Conservation (phyloP, 2,797 vertebrate genomes). For the Myoxocephalus aenaeus region DNA sequence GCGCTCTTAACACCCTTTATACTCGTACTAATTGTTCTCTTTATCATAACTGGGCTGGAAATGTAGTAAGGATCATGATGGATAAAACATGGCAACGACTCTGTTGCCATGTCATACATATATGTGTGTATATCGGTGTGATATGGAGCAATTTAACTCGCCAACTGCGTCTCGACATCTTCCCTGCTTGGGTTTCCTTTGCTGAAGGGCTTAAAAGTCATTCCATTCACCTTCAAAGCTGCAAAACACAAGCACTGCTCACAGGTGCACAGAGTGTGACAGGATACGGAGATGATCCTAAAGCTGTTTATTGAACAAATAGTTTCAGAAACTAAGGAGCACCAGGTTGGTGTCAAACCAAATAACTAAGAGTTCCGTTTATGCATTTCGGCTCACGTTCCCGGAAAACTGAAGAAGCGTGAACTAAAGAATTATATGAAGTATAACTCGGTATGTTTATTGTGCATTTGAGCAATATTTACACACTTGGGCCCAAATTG, state of each 20-base stretch:
- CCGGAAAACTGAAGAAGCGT: neutral
- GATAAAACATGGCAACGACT: neutral
- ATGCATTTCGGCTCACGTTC: neutral
- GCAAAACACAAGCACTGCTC: neutral
- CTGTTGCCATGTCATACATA: neutral
- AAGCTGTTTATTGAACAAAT: neutral
- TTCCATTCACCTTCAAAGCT: neutral
- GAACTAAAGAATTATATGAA: neutral
- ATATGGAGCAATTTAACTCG: neutral
- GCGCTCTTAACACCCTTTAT: neutral
- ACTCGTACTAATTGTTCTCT: constrained; percentile 1
- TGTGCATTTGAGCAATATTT: neutral
- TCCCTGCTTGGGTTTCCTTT: neutral
- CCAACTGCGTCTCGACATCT: neutral
- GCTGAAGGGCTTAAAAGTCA: neutral
- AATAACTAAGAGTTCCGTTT: neutral
- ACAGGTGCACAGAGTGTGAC: constrained; percentile 3
- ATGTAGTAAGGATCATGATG: neutral
- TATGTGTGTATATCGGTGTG: neutral
- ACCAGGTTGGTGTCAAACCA: neutral
- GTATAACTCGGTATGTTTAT: neutral
- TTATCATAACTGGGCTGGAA: neutral
- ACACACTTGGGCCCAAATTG: too few species aligned
- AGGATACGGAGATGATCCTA: neutral
- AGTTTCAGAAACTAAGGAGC: neutral